These are phyloP conservation scores for Oreochromis aureus DNA, from an alignment of 2,113 vertebrate species.

Conservation along the genomic window DNA sequence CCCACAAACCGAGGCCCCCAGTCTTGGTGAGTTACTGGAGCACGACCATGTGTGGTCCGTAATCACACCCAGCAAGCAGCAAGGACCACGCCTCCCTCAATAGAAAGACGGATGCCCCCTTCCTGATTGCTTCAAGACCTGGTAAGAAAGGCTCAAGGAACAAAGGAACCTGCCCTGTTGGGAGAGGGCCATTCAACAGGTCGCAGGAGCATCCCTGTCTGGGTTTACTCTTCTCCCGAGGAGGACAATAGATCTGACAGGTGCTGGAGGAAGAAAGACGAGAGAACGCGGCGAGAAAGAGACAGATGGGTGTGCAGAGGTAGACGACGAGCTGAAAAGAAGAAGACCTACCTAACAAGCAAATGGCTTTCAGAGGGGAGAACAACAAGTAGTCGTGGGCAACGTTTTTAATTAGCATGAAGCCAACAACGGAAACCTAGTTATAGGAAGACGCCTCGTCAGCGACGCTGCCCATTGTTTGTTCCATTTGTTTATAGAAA, in stretches of 20 bases:
- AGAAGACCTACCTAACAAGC: not conserved
- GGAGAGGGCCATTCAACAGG: slow-evolving; percentile 35
- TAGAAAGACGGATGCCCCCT: slow-evolving; percentile 56
- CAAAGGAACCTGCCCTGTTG: slow-evolving; percentile 36
- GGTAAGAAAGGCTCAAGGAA: slow-evolving; percentile 51
- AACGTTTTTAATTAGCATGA: not conserved
- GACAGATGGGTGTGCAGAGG: not conserved
- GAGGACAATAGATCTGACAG: slow-evolving; percentile 58
- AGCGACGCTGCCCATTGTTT: not conserved
- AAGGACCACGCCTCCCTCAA: slow-evolving; percentile 46
- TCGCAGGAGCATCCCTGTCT: slow-evolving; percentile 27
- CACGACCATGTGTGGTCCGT: slow-evolving; percentile 74
- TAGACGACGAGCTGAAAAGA: not conserved
- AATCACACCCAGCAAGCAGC: slow-evolving; percentile 52
- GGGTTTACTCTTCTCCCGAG: slow-evolving; percentile 32
- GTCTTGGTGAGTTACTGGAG: slow-evolving; percentile 46
- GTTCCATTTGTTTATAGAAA: not conserved
- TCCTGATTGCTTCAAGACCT: slow-evolving; percentile 41
- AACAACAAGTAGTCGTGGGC: not conserved
- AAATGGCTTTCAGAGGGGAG: not conserved
- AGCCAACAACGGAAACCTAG: slow-evolving; percentile 6
- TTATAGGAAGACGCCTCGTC: not conserved
- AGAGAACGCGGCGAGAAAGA: not conserved
- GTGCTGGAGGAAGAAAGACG: slow-evolving; percentile 42
- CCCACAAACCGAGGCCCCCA: slow-evolving; percentile 24